These are phyloP conservation scores for Cacajao melanocephalus DNA, from an alignment of 2,797 vertebrate species.

Conservation along the genomic window DNA sequence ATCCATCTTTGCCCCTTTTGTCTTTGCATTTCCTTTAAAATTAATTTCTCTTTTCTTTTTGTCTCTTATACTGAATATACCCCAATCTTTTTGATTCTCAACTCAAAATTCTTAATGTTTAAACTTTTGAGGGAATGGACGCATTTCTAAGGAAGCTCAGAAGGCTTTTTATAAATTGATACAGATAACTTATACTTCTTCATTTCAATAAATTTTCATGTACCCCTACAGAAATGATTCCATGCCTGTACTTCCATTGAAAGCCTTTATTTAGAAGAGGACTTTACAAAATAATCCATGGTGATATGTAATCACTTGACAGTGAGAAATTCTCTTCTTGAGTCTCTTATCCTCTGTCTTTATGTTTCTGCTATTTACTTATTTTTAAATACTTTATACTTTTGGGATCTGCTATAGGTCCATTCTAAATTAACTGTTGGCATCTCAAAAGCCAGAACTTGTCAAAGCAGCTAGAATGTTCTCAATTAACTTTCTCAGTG, in stretches of 20 bases:
- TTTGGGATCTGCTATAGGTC: background rate
- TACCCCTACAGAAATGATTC: background rate
- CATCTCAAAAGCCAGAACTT: background rate
- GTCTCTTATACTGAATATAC: background rate
- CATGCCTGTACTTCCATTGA: background rate
- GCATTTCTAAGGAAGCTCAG: background rate
- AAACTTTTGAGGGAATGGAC: slow-evolving; percentile 37
- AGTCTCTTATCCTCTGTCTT: background rate
- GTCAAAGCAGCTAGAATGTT: background rate
- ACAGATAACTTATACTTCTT: background rate
- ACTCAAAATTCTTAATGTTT: background rate
- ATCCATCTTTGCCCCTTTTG: background rate
- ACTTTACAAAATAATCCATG: background rate
- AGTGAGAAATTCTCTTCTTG: background rate
- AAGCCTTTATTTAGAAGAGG: background rate
- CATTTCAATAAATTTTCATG: background rate
- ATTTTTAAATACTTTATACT: background rate
- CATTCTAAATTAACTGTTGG: background rate
- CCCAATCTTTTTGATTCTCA: background rate
- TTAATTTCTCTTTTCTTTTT: background rate
- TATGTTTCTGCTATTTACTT: background rate
- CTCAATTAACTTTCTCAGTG: background rate
- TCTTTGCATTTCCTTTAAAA: slow-evolving; percentile 4
- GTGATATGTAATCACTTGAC: background rate
- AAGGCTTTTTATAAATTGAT: slow-evolving; percentile 7